A percentile compares a stretch with the other conserved stretches of the same genome.
phyloP scores from a whole-genome alignment of 2,113 vertebrate genomes.

The Microcebus griseorufus region DNA sequence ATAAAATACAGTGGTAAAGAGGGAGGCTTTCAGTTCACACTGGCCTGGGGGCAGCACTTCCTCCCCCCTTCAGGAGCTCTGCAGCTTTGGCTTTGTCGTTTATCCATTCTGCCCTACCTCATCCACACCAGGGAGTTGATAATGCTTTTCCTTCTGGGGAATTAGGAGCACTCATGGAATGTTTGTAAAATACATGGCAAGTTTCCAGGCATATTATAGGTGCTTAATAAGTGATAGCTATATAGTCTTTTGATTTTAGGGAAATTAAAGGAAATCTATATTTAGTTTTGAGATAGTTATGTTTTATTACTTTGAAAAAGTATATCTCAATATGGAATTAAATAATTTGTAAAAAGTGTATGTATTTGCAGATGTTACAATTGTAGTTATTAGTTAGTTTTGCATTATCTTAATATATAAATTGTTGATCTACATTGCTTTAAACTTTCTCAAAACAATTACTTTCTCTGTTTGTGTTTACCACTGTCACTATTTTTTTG shows the following conservation, averaged over 20 bases:
- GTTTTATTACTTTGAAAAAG: neutral
- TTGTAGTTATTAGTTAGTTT: neutral
- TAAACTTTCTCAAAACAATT: conserved; percentile 10
- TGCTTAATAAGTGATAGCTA: neutral
- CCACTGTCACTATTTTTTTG: neutral
- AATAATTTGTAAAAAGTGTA: neutral
- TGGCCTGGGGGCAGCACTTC: neutral
- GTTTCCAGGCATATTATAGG: neutral
- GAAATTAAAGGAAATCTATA: neutral
- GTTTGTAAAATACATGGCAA: neutral
- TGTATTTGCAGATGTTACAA: neutral
- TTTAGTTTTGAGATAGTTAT: neutral
- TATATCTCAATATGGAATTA: neutral
- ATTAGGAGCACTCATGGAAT: neutral
- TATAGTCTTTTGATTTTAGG: neutral
- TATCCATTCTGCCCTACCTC: neutral
- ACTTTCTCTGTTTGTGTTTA: neutral
- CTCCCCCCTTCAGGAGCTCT: neutral
- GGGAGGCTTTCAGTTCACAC: neutral
- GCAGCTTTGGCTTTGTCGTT: neutral
- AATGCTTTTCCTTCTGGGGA: neutral
- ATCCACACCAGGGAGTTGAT: neutral
- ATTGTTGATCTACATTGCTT: neutral
- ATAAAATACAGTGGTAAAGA: too few species aligned
- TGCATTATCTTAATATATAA: neutral